phyloP scores from a whole-genome alignment of 2,113 vertebrate genomes.

The Prionailurus viverrinus region DNA sequence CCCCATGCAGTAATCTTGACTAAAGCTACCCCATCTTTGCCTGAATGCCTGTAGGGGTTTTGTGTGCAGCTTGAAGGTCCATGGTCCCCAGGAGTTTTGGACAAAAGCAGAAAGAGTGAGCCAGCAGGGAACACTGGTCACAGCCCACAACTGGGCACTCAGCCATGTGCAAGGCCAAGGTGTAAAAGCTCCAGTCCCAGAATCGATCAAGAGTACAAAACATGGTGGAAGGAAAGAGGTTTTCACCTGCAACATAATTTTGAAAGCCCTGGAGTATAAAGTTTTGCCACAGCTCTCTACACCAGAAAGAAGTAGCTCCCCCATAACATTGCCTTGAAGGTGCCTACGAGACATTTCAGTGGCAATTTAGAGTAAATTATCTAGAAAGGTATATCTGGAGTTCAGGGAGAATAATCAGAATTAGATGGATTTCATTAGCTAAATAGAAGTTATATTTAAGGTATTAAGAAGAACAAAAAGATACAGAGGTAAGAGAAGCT shows the following conservation, averaged over 20 bases:
- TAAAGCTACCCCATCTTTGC: background rate
- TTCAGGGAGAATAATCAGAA: background rate
- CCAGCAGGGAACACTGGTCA: background rate
- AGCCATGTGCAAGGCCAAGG: background rate
- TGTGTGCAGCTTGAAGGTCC: background rate
- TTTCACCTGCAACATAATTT: background rate
- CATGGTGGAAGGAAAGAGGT: rapidly evolving
- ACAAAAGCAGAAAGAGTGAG: background rate
- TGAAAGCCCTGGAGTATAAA: background rate
- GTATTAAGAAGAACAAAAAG: background rate
- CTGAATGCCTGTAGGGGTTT: background rate
- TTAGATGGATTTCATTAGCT: background rate
- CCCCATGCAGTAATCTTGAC: background rate
- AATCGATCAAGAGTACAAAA: background rate
- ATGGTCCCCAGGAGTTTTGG: background rate
- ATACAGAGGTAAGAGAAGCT: background rate
- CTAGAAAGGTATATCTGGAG: background rate
- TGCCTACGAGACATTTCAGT: background rate
- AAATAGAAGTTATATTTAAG: background rate
- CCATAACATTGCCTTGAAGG: background rate
- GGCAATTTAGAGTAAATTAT: background rate
- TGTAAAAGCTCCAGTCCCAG: background rate
- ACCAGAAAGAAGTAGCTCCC: background rate
- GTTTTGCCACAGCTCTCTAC: background rate
- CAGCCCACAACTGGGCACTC: background rate